Base-by-base conservation (phyloP, 2,113 vertebrate species). In the Cryptotis parvus region DNA sequence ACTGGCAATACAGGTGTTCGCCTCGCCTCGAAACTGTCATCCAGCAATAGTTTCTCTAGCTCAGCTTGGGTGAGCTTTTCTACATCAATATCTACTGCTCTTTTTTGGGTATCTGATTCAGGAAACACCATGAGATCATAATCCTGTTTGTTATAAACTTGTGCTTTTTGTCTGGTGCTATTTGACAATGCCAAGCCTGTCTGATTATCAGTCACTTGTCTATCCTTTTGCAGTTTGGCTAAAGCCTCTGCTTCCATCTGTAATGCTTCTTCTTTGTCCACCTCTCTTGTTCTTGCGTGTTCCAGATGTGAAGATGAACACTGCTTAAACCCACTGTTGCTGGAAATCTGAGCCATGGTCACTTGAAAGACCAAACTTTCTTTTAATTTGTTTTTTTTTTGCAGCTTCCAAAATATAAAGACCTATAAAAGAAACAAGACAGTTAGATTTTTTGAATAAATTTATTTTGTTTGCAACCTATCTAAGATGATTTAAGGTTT, bases 81-180 rank as follows among this genome's bases (percentile, higher is more conserved):
- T 76, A 99, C 96, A 91, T 99, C 98, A 63, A 99, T 98, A 94
- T 99, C 98, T 89, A 98, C 97, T 73, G 96, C 87, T 82, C 94
- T 97, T 88, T 98, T 98, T 94, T 98, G 98, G 61, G 98, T 97
- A 95, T 99, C 98, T 43, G 97, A 96, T 92, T 99, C 99, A 77
- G 99, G 99, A 97, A 99, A 99, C 74, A 99, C 98, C 94, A 99
- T 99, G 94, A 99, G 99, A 97, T 99, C 99, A 96, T n/a, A n/a
- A n/a, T 99, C 99, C 63, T 98, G 97, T 95, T 97, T 97, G 72
- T 55, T 97, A 29, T 49, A 93, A 96, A 96, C 79, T 61, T 97
- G 97, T 91, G 96, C 92, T 95, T 95, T 98, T 95, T 98, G 97
- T 76, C 88, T 95, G 76, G 94, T 93, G 80, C 93, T 97, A 92